Base-by-base conservation (phyloP, 2,888 invertebrate species). In the Limnephilus rhombicus region DNA sequence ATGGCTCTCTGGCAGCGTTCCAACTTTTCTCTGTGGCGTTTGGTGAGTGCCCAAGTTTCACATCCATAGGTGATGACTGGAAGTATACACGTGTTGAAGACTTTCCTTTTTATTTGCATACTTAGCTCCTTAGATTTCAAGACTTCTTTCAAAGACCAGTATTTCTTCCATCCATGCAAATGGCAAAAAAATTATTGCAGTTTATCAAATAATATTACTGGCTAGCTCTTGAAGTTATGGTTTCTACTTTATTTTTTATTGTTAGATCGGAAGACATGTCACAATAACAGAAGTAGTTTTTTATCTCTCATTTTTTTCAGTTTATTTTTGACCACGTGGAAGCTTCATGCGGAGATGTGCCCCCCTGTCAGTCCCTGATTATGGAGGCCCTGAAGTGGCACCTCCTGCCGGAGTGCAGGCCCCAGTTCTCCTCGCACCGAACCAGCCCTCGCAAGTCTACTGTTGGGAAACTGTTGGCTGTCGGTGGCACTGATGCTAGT, bases 331-430 rank as follows among this genome's bases (percentile, higher is more conserved):
- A 99, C 95, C 97, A 98, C 95, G 98, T 99, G 80, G 98, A 98
- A 95, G 94, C 95, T 49, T 96, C 97, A 0, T 97, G 97, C 94
- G 96, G 96, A 94, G 98, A 96, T 95, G 97, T 96, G 94, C 96
- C 97, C 85, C 97, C 97, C 91, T 98, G 99, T 94, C 98, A 98
- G 94, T 97, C 98, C 92, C 96, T 99, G 90, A 98, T 99, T 90
- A 98, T 99, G 98, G 99, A 99, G 95, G 99, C 99, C 18, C 97
- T 99, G 94, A 99, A 98, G 94, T 99, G 99, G 97, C 99, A 99
- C 95, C 96, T 99, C 53, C 95, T 99, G 93, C 99, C 99, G 0
- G 99, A 99, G 94, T 96, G 99, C 89, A 96, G 98, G 85, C 97
- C 97, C 12, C 97, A 98, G 93, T 96, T 98, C 94, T 97, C 98